Conservation (phyloP, 2,888 invertebrate genomes). For the Escarpia spicata region DNA sequence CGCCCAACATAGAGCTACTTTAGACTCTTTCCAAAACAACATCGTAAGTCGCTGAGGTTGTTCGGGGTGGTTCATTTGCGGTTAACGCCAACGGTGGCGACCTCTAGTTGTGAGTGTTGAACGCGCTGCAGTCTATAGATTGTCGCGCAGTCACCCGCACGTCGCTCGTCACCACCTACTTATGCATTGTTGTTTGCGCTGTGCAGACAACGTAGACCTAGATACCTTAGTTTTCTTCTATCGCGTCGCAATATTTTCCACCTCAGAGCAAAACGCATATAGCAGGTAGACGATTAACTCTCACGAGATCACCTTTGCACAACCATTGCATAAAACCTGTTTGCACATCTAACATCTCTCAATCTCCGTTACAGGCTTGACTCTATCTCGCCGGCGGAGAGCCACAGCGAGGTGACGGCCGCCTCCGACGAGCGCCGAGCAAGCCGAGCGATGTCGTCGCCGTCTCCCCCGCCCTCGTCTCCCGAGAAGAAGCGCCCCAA, state of each 20-base stretch:
- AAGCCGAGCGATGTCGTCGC: background rate
- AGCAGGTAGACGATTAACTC: too few relatives aligned
- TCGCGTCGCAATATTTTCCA: too few relatives aligned
- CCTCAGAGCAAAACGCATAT: too few relatives aligned
- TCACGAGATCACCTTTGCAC: too few relatives aligned
- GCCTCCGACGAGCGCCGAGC: background rate
- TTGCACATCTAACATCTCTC: background rate
- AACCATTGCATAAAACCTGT: too few relatives aligned
- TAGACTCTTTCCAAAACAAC: background rate
- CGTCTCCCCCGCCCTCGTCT: background rate
- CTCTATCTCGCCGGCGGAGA: background rate
- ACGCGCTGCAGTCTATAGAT: background rate
- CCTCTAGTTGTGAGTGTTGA: background rate
- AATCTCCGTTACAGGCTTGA: background rate
- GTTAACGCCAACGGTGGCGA: background rate
- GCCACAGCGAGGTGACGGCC: background rate
- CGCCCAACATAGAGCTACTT: background rate
- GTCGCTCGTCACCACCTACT: background rate
- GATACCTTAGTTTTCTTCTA: too few relatives aligned
- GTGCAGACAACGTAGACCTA: background rate
- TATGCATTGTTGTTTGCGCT: background rate
- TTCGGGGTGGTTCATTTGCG: background rate
- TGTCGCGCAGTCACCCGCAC: background rate
- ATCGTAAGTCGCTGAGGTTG: background rate
- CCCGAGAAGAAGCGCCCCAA: conserved; percentile 23